Evolutionary conservation across 2,888 invertebrate genomes (phyloP), one percentile per base, ranked within the genome.

Genomic region (Galeopsomyia nigrocyanea): DNA sequence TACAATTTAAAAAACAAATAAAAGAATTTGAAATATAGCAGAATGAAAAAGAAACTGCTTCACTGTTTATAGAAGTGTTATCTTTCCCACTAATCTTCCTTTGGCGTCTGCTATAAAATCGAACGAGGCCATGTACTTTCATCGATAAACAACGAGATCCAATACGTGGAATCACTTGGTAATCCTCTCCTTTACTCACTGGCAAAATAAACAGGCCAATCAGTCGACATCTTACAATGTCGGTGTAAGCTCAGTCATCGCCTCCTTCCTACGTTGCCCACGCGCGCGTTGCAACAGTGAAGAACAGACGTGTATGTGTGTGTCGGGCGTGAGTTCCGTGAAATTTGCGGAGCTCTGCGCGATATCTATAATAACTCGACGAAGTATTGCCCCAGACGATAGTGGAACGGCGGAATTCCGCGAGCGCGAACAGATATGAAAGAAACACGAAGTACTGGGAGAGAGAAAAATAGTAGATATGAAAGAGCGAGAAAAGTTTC

Each of bases 401-500:
- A 39, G 39, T 39, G 39, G 31, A 62, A 26, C 31, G 14, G 62
- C 19, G 58, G 50, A 57, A 64, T 22, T 46, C 46, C 31, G 26
- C n/a, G n/a, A 26, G 57, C 57, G 26, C 56, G 39, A 26, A 19
- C 17, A 31, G 14, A 31, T 19, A 19, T 22, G 58, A 55, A 56
- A 46, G 39, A 64, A 51, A 14, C 13, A 13, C 14, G 57, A 13
- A 2, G 14, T 47, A 50, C n/a, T 61, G 56, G 5, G 10, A 39
- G 39, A 39, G 39, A 39, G 13, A 39, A 13, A 39, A 13, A 39
- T 7, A 10, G 39, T 66, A 26, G 16, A 68, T 22, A 58, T 46
- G 13, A 47, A 47, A 58, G 56, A 62, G 49, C 19, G 67, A 73
- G 51, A 39, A 31, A 62, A 49, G 53, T 65, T 31, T 68, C 67